Evolutionary conservation across 92 coral and sea anemone species (phyloP), one percentile per base, ranked within the genome.

Genomic region (Pocillopora grandis): DNA sequence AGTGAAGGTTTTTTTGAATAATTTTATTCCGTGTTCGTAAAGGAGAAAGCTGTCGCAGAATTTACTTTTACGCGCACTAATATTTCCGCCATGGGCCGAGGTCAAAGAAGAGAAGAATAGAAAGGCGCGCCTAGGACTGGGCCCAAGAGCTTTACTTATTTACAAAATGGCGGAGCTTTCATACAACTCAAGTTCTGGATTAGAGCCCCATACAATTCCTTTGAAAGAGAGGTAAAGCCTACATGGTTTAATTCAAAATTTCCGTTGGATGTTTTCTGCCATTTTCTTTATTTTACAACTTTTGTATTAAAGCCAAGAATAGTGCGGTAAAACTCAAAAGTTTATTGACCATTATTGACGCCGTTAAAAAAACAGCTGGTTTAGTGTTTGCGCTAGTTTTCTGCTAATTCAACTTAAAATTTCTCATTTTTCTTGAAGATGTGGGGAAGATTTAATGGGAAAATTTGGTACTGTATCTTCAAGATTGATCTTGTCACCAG

Each of bases 141-240:
- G 79, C 78, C 17, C 90, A 42, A 87, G 69, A 10, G 17, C 7
- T 18, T 63, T 59, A 15, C 23, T 87, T 91, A 80, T 89, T 92
- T 91, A 69, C 92, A 94, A 92, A 72, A 94, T 94, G 98, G 98
- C 95, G 93, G 95, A 92, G 58, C 84, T 94, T 35, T 76, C 93
- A 15, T 89, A 90, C 66, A 59, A 70, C 62, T 89, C 94, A 10
- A 87, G 88, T 52, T 94, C 95, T 17, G 98, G 98, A n/a, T 80
- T 94, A 48, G 95, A 92, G 80, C 74, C 89, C 18, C 93, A 87
- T 16, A 90, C 86, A 59, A 61, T 79, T 23, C 85, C 84, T 42
- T 58, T 78, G 49, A 87, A 76, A 83, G 98, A 94, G 69, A 89
- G 98, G 98, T 94, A 73, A 72, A 64, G 71, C 21, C n/a, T 27